Conservation (phyloP, 2,797 vertebrate species). For the Enoplosus armatus region DNA sequence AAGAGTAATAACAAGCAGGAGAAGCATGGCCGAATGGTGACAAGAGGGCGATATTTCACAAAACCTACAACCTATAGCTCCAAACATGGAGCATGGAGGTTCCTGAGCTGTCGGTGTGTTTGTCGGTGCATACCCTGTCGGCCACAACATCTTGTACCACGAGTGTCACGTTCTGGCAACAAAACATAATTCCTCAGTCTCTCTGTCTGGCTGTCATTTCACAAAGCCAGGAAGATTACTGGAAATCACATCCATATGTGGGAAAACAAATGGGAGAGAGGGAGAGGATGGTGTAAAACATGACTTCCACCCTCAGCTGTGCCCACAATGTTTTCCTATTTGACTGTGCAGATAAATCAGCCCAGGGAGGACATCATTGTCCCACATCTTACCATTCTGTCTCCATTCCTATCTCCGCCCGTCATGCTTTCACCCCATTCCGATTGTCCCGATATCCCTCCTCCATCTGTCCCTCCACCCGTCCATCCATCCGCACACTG, state of each 20-base stretch:
- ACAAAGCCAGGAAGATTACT: constrained; percentile 73
- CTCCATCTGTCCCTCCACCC: constrained; percentile 38
- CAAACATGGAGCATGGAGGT: constrained; percentile 28
- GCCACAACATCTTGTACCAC: constrained; percentile 63
- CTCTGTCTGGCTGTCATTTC: constrained; percentile 77
- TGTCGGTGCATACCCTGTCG: constrained; percentile 55
- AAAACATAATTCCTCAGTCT: constrained; percentile 59
- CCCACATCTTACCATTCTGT: constrained; percentile 27
- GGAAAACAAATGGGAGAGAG: constrained; percentile 60
- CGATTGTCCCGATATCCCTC: constrained; percentile 23
- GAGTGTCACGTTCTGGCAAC: constrained; percentile 76
- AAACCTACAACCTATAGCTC: constrained; percentile 16
- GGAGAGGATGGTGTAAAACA: constrained; percentile 69
- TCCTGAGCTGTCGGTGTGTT: constrained; percentile 46
- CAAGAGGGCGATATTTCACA: constrained; percentile 30
- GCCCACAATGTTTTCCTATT: constrained; percentile 50
- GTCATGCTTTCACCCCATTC: constrained; percentile 20
- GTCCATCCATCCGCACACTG: constrained; percentile 52
- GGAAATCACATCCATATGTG: constrained; percentile 81
- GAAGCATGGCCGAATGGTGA: constrained; percentile 37
- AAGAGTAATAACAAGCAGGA: constrained; percentile 52
- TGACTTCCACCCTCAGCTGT: constrained; percentile 55
- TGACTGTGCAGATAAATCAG: constrained; percentile 44
- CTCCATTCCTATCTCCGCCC: constrained; percentile 26
- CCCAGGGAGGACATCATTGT: constrained; percentile 5